Percentiles rank a stretch among this genome's conserved stretches.
phyloP scores from a whole-genome alignment of 1,140 invertebrate species.

The Drosophila ficusphila region DNA sequence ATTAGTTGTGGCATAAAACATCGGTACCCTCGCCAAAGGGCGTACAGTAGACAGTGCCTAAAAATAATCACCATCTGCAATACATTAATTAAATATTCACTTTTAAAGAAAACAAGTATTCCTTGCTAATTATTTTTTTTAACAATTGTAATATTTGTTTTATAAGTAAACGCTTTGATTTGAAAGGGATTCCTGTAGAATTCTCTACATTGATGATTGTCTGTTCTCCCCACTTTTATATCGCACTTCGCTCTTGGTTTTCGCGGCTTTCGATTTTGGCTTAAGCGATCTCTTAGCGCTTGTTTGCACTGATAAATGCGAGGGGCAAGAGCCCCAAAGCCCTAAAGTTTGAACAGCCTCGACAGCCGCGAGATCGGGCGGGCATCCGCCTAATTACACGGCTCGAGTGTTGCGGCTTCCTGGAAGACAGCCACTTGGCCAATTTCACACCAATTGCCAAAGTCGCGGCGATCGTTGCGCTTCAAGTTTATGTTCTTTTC shows the following conservation, averaged over 20 bases:
- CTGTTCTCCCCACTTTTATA: slow-evolving; percentile 5
- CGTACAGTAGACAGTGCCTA: slow-evolving; percentile 9
- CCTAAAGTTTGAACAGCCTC: background rate
- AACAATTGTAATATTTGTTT: too few species aligned
- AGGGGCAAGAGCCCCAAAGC: slow-evolving; percentile 22
- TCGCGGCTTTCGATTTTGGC: slow-evolving; percentile 25
- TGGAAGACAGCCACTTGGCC: slow-evolving; percentile 54
- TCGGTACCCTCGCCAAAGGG: slow-evolving; percentile 50
- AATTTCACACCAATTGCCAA: slow-evolving; percentile 77
- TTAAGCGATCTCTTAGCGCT: slow-evolving; percentile 62
- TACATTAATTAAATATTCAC: background rate
- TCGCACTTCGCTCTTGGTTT: background rate
- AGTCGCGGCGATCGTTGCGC: slow-evolving; percentile 28
- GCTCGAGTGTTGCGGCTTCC: slow-evolving; percentile 45
- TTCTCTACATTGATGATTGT: background rate
- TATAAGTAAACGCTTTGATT: background rate
- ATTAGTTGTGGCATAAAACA: slow-evolving; percentile 71
- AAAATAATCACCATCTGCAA: too few species aligned
- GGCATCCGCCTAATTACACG: slow-evolving; percentile 63
- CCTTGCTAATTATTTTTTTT: too few species aligned
- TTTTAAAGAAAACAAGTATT: too few species aligned
- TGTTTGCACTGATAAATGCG: slow-evolving; percentile 82
- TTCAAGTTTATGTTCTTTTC: slow-evolving; percentile 61
- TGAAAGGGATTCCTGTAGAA: background rate
- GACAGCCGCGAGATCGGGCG: slow-evolving; percentile 17